These are phyloP conservation scores for Tenodera sinensis DNA, from an alignment of 2,888 invertebrate species.

Conservation along the genomic window DNA sequence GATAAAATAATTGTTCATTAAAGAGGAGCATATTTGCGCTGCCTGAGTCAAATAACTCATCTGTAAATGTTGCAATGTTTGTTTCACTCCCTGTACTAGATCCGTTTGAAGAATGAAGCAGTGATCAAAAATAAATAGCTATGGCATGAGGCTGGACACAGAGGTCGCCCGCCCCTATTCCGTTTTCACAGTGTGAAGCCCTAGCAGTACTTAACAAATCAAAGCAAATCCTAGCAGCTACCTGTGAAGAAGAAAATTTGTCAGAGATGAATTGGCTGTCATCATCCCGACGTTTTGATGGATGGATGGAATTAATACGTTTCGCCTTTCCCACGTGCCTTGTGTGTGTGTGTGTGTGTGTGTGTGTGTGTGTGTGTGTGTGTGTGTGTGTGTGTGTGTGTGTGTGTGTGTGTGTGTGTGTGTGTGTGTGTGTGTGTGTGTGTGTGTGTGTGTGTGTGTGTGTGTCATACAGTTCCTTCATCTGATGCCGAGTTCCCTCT, in stretches of 20 bases:
- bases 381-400: neutral
- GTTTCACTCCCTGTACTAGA: neutral
- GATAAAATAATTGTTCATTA: no score
- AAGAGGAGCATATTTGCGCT: no score
- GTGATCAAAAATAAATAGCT: neutral
- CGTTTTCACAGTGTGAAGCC: neutral
- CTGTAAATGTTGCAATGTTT: neutral
- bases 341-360: neutral
- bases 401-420: neutral
- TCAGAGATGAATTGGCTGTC: constrained; percentile 22
- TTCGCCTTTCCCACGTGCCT: constrained; percentile 3
- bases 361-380: neutral
- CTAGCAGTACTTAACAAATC: constrained; percentile 4
- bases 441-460: neutral
- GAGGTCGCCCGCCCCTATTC: neutral
- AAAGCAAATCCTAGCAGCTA: constrained; percentile 7
- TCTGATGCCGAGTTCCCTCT: neutral
- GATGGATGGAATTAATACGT: constrained; percentile 16
- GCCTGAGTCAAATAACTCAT: no score
- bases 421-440: neutral
- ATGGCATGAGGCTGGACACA: neutral
- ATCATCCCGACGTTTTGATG: constrained; percentile 20
- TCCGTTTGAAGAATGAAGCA: neutral
- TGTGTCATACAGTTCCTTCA: neutral
- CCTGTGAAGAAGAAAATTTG: constrained; percentile 8